Evolutionary conservation across 2,113 vertebrate genomes (phyloP).

Genomic region (Periophthalmus modestus): DNA sequence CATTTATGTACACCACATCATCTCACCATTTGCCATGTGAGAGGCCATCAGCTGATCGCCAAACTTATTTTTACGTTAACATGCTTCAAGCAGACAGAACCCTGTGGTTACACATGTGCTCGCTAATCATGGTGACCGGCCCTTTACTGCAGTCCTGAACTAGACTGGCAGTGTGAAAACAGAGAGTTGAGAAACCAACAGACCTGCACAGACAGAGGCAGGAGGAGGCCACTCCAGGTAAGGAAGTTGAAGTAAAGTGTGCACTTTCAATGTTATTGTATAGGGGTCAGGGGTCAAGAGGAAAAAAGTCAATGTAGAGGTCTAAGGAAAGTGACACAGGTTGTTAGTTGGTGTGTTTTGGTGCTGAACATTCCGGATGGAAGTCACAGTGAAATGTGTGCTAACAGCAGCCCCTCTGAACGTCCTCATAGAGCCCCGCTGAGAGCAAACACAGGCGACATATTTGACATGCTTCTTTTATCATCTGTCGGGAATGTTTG

Average conservation of each 20-base stretch:
- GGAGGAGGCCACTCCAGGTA: too few species aligned
- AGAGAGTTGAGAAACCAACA: too few species aligned
- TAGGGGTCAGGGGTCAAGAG: constrained; percentile 24
- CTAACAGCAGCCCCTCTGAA: constrained; percentile 16
- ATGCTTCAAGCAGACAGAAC: too few species aligned
- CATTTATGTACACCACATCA: too few species aligned
- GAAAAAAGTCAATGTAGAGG: constrained; percentile 40
- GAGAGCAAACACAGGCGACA: constrained; percentile 43
- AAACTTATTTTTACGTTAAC: too few species aligned
- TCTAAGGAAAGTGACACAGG: constrained; percentile 19
- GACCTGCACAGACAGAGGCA: too few species aligned
- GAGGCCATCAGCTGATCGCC: too few species aligned
- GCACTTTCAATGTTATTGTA: constrained; percentile 22
- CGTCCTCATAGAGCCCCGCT: constrained; percentile 16
- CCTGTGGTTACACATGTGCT: too few species aligned
- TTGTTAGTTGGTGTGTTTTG: constrained; percentile 19
- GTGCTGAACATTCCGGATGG: background rate
- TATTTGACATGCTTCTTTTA: constrained; percentile 19
- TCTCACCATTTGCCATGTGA: too few species aligned
- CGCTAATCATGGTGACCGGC: too few species aligned
- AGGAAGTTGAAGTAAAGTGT: constrained; percentile 12
- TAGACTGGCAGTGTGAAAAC: too few species aligned
- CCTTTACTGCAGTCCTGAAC: too few species aligned
- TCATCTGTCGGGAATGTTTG: constrained; percentile 50
- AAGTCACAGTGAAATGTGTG: constrained; percentile 37